Base-by-base conservation (phyloP, 2,797 vertebrate genomes). In the Anableps anableps region DNA sequence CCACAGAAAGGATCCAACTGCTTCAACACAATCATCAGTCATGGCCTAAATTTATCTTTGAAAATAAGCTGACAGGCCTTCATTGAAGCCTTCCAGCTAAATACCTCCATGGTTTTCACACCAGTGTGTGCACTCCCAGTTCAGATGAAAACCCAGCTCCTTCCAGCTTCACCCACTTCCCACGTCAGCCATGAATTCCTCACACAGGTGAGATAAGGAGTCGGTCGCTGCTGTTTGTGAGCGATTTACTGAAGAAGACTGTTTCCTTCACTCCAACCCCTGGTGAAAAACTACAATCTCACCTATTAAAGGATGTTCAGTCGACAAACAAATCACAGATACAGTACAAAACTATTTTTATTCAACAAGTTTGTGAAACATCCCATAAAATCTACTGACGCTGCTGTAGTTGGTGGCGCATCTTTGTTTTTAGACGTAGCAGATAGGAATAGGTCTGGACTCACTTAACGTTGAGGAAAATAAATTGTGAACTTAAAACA, bases 141-240 rank as follows among this genome's bases (percentile, higher is more conserved):
- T 26, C 9, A 31, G 55, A 36, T 47, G n/a, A 73, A 31, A 26
- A 0, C 62, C 38, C 47, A 23, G 34, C 62, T n/a, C 23, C 58
- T n/a, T 26, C 6, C 17, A 72, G 82, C 82, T 81, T 85, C 83
- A 38, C 87, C 90, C 64, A 84, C 89, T 80, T 81, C 41, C 74
- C 92, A 90, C 79, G 72, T 75, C 48, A 76, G 62, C 75, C 71
- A 86, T 76, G 88, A 92, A 94, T 93, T 93, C 90, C 91, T 94
- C 92, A 90, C 82, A 78, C 85, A 50, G 13, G 83, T 83, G 88
- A 83, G 88, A 93, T 89, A 91, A 91, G 81, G 87, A 84, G 72
- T 77, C 38, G 78, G 68, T 84, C 43, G 26, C 79, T 78, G 76
- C 58, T 19, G 77, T 86, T 92, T 86, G 84, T 80, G 60, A 78